Evolutionary conservation across 53 echinoderm and acorn worm genomes (phyloP).

Genomic region (Temnopleurus reevesii): DNA sequence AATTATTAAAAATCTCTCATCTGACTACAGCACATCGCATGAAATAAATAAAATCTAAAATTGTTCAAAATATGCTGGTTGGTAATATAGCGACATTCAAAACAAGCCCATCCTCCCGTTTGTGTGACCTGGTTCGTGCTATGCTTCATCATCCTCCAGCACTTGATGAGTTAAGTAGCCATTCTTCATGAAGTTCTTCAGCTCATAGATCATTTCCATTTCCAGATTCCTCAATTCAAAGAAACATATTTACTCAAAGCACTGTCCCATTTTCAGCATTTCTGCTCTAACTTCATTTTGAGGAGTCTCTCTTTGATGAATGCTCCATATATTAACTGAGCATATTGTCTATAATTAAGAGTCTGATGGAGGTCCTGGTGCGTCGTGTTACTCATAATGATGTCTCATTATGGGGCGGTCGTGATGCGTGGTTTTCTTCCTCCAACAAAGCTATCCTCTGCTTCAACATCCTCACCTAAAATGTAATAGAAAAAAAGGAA

Average conservation of each 20-base stretch:
- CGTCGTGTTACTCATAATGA: conserved; percentile 65
- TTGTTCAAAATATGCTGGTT: background rate
- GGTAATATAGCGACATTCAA: background rate
- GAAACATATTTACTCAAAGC: background rate
- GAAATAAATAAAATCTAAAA: background rate
- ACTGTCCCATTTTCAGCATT: background rate
- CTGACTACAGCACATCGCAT: background rate
- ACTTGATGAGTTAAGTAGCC: background rate
- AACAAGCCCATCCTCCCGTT: background rate
- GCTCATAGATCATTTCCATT: background rate
- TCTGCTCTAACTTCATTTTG: background rate
- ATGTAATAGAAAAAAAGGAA: too few species aligned
- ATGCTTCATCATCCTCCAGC: background rate
- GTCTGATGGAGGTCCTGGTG: background rate
- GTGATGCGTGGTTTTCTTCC: conserved; percentile 87
- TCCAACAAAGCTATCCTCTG: conserved; percentile 93
- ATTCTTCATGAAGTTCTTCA: background rate
- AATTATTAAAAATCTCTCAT: background rate
- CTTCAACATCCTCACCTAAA: conserved; percentile 94
- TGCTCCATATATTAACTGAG: background rate
- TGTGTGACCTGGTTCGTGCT: background rate
- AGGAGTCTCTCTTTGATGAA: background rate
- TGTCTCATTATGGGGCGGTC: conserved; percentile 95
- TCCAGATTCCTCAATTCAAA: background rate
- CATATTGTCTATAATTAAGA: background rate